Base-by-base conservation (phyloP, 2,797 vertebrate species). In the Ibycter americanus region DNA sequence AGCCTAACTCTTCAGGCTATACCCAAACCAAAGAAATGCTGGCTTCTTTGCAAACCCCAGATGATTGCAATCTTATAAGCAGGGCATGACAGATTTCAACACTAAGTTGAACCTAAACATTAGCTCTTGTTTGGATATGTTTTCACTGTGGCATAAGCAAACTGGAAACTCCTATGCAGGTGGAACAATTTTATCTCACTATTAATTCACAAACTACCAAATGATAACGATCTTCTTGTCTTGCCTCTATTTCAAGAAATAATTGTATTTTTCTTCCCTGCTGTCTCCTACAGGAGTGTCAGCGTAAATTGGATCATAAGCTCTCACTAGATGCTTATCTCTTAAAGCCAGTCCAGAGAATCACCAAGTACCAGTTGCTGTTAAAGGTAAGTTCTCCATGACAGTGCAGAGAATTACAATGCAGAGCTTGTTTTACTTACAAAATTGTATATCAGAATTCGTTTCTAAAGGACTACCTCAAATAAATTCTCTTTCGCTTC, bases 251-350 rank as follows among this genome's bases (percentile, higher is more conserved):
- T 91, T 89, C 71, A n/a, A 68, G 84, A 83, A 81, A 78, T 58
- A 58, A 26, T 26, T 56, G 19, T 63, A 40, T 82, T 90, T 95
- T 58, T 93, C 87, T 90, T 87, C 27, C 9, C 1, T n/a, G 38
- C 58, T 85, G 9, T 90, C 58, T 93, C 26, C 67, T 95, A 55
- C 97, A 99, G 99, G 99, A 99, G 89, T 99, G 99, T 87, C 99
- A 99, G 91, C 99, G 99, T 97, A 99, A 99, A 87, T 80, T 99
- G 97, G 99, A 99, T 94, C 99, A 99, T 96, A 99, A 99, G 27
- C 98, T 99, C 31, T 99, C 99, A 3, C 98, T 99, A 96, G 99
- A 99, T 97, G 99, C 99, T 14, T 99, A 99, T 97, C 98, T 99
- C 40, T 97, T 99, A 95, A 99, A 99, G 96, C 99, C 99, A 11